Percentiles rank a stretch among this genome's conserved stretches.
Conservation (phyloP, 2,113 vertebrate species). For the Protobothrops flavoviridis region DNA sequence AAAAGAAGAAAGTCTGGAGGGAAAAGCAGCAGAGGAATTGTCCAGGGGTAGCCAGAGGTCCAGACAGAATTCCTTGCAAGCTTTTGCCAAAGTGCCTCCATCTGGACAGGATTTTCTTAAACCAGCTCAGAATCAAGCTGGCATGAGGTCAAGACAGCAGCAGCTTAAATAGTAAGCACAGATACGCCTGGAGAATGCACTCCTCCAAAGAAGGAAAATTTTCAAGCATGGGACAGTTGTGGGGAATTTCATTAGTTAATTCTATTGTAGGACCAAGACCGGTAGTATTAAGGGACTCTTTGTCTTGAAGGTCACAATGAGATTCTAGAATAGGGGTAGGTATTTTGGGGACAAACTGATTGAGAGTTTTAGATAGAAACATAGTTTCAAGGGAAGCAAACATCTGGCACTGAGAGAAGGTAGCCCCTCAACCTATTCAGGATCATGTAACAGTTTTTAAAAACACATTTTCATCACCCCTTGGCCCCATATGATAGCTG, state of each 20-base stretch:
- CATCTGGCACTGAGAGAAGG: not conserved
- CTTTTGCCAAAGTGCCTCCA: not conserved
- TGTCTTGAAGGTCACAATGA: not conserved
- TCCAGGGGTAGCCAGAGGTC: not conserved
- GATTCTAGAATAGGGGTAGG: not conserved
- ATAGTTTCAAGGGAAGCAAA: conserved; percentile 1
- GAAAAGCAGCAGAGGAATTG: not conserved
- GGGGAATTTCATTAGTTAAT: not conserved
- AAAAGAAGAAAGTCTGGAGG: not conserved
- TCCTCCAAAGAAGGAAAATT: not conserved
- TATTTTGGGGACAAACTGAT: not conserved
- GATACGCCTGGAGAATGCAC: not conserved
- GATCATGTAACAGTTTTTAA: not conserved
- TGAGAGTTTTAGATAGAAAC: not conserved
- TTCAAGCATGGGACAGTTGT: not conserved
- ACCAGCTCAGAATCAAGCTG: not conserved
- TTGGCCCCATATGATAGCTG: not conserved
- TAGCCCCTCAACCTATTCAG: not conserved
- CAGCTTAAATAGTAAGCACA: not conserved
- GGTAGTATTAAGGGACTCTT: not conserved
- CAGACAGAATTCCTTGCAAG: not conserved
- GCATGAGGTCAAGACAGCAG: not conserved
- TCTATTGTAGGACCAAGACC: not conserved
- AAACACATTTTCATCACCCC: not conserved
- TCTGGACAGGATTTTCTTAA: not conserved